These are phyloP conservation scores for Lochmaea crataegi DNA, from an alignment of 2,888 invertebrate species.

Conservation along the genomic window DNA sequence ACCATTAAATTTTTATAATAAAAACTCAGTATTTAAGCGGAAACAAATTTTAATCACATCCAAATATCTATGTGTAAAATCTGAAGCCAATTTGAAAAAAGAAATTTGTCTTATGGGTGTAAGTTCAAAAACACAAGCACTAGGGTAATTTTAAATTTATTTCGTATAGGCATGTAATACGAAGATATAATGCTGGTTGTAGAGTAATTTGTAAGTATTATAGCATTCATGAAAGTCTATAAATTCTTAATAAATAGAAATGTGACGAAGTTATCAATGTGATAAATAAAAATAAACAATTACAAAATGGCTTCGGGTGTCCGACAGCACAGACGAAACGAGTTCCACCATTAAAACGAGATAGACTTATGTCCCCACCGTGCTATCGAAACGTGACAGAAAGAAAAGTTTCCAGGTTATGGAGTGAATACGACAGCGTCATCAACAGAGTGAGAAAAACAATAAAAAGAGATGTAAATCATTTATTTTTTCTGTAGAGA, in stretches of 20 bases:
- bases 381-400: slow-evolving; percentile 47
- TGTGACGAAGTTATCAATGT: slow-evolving; percentile 31
- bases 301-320: slow-evolving; percentile 62
- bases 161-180: background rate
- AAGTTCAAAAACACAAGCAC: too few relatives aligned
- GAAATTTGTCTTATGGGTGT: background rate
- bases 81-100: background rate
- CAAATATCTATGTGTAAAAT: too few relatives aligned
- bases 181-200: background rate
- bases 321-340: slow-evolving; percentile 43
- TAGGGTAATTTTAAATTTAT: background rate
- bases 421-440: slow-evolving; percentile 48
- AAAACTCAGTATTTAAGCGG: background rate
- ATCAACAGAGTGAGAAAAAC: slow-evolving; percentile 46
- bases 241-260: slow-evolving; percentile 27
- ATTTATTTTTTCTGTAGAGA: slow-evolving; percentile 41
- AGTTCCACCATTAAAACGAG: slow-evolving; percentile 45
- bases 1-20: background rate
- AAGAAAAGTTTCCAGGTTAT: slow-evolving; percentile 41
- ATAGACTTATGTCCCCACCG: slow-evolving; percentile 37
- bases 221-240: background rate
- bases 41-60: background rate
- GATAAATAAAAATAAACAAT: slow-evolving; percentile 51
- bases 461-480: slow-evolving; percentile 34
- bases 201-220: background rate